Evolutionary conservation across 2,888 invertebrate species (phyloP), one percentile per base, ranked within the genome.

Genomic region (Oligia fasciuncula): DNA sequence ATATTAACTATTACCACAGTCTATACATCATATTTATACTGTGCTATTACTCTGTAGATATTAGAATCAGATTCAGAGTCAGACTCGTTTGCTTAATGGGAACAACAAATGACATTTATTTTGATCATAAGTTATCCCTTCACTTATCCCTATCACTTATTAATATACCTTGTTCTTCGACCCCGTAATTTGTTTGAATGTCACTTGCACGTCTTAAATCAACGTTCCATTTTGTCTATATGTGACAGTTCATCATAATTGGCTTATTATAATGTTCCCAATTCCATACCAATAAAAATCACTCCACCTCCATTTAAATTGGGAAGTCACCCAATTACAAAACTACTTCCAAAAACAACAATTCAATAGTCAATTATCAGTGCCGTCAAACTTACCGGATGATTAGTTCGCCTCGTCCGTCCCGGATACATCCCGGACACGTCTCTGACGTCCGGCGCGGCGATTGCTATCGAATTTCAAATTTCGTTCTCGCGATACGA

Each of bases 401-500:
- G 85, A 89, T 89, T 88, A 90, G 87, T 85, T 88, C 77, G 72
- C 54, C 71, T 71, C 88, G 79, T 83, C 86, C 86, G 86, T 80
- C 81, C 86, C 85, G 85, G 89, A 84, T 76, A 82, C 87, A 81
- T 83, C 75, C 89, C 88, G 88, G 88, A 88, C 85, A 86, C 87
- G 90, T 89, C 89, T 77, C 81, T 81, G 83, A 82, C 87, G 83
- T 90, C 91, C 90, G 91, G 85, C 75, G 43, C 76, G 68, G 74
- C 60, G 87, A 90, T 90, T 82, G 82, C 87, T 87, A 92, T 92
- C 92, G 92, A 91, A 91, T 92, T 92, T 91, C 91, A 92, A 92
- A 92, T 91, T 91, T 91, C 84, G 88, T 85, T 84, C 87, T 80
- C 81, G 76, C 77, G 88, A 83, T 89, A 84, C 80, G 76, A 69